Conservation (phyloP, 2,797 vertebrate species). For the Phrynocephalus guinanensis region DNA sequence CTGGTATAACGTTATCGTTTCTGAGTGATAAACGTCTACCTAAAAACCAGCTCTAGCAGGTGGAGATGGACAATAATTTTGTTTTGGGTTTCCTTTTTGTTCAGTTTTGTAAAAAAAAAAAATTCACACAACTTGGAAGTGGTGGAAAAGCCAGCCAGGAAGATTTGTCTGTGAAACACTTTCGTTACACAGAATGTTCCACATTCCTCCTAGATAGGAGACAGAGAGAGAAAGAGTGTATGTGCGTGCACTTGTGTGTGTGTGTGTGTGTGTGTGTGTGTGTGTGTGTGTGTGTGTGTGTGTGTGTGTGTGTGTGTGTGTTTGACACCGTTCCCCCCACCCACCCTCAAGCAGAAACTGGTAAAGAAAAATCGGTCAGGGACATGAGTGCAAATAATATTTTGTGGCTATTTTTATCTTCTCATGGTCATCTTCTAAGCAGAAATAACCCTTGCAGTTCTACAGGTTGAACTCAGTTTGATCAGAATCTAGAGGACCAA, state of each 20-base stretch:
- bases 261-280: too few relatives aligned
- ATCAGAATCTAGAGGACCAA: background rate
- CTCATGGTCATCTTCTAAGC: background rate
- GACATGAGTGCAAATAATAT: background rate
- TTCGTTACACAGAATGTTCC: too few relatives aligned
- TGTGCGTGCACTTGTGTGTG: too few relatives aligned
- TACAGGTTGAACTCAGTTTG: background rate
- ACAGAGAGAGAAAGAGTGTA: too few relatives aligned
- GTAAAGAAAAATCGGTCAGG: too few relatives aligned
- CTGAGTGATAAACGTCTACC: background rate
- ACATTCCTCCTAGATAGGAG: too few relatives aligned
- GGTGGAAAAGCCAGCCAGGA: background rate
- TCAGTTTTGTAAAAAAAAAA: background rate
- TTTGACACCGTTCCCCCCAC: too few relatives aligned
- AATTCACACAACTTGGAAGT: background rate
- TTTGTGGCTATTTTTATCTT: background rate
- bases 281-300: too few relatives aligned
- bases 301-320: too few relatives aligned
- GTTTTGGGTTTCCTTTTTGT: background rate
- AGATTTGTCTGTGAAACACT: background rate
- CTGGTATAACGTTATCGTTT: background rate
- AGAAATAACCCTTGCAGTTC: background rate
- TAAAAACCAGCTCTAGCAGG: background rate
- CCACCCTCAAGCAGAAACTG: too few relatives aligned
- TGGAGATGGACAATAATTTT: background rate